Evolutionary conservation across 1,140 invertebrate species (phyloP).

Genomic region (Stratiolaelaps scimitus): DNA sequence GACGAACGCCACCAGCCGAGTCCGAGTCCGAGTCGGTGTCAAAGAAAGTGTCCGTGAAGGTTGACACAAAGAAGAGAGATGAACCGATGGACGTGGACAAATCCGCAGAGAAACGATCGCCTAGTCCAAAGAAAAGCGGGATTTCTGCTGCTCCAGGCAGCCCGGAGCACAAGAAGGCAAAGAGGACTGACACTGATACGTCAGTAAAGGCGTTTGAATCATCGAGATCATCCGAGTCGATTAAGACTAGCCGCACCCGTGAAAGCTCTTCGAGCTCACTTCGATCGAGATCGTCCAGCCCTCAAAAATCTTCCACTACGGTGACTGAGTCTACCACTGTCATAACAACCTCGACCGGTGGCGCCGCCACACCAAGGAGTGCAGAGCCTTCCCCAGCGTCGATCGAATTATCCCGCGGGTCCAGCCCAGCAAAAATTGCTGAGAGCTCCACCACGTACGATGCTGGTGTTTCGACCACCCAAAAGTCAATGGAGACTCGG

Average conservation of each 20-base stretch:
- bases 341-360: conserved; percentile 14
- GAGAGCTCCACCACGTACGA: too few species aligned
- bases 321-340: conserved; percentile 2
- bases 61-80: conserved; percentile 19
- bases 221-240: conserved; percentile 1
- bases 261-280: conserved; percentile 19
- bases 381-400: too few species aligned
- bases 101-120: conserved; percentile 24
- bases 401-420: too few species aligned
- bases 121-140: conserved; percentile 31
- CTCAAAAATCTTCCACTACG: not conserved
- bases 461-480: too few species aligned
- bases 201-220: not conserved
- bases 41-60: conserved; percentile 20
- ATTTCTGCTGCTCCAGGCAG: conserved; percentile 20
- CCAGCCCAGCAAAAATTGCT: too few species aligned
- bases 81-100: not conserved
- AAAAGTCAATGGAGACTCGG: too few species aligned
- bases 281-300: conserved; percentile 6
- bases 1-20: not conserved
- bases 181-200: not conserved
- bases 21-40: not conserved
- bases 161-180: conserved; percentile 7
- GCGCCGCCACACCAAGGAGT: not conserved
- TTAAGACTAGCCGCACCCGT: not conserved